Evolutionary conservation across 2,113 vertebrate species (phyloP), one percentile per base, ranked within the genome.

Genomic region (Nycticorax nycticorax): DNA sequence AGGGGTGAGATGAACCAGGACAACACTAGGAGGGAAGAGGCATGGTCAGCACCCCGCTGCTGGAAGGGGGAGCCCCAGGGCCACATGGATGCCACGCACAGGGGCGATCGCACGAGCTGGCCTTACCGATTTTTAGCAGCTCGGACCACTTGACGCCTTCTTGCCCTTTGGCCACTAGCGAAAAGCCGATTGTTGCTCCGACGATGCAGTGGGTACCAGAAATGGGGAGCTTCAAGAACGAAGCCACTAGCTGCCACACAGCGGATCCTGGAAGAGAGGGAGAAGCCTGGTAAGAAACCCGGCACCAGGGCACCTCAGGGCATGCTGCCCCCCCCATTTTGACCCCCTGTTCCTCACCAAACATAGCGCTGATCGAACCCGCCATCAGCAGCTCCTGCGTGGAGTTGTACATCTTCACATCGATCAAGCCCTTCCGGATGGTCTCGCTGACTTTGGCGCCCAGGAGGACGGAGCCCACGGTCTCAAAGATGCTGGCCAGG

Each of bases 171-270:
- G 99, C 99, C 83, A 99, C 99, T 68, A 99, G 97, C 1, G 99
- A 99, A 96, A 99, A 99, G 26, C 99, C 99, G 39, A 99, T 99
- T 82, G 99, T 99, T 0, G 99, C 99, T 24, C 99, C 99, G 13
- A 99, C 99, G 26, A 99, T 99, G 88, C 99, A 99, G 97, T 99
- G 99, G 24, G 99, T 99, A 75, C 99, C 99, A 95, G 99, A 99
- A 91, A 99, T 99, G 85, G 99, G 99, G 15, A 99, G 99, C 98
- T 99, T 99, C 98, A 99, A 97, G 97, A 99, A 99, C 0, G 99
- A 99, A 92, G 99, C 99, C 33, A 79, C 94, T 50, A 99, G 98
- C 94, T 99, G 99, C 99, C 99, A 99, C 83, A 99, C 99, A 73
- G 99, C 99, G 39, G 99, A 99, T 73, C 99, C 99, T 99, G 96